These are phyloP conservation scores for Ernsta delagoae DNA, from an alignment of 2,888 invertebrate genomes.

Conservation along the genomic window DNA sequence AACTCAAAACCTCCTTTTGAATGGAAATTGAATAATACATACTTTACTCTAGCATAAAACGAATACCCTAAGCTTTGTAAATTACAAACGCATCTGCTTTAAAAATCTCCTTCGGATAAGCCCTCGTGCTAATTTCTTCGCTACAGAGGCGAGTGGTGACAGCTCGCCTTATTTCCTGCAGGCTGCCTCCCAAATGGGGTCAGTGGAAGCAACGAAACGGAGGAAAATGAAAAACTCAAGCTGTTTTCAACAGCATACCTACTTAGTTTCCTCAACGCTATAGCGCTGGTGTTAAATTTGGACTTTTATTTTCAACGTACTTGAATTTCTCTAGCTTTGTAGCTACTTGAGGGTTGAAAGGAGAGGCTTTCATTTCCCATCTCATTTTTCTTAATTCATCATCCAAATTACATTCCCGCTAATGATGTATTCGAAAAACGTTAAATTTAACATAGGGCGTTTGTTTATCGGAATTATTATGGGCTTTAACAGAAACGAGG, in stretches of 20 bases:
- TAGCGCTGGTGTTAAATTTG: background rate
- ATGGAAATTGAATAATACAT: no score
- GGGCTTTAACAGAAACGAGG: background rate
- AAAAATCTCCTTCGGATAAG: background rate
- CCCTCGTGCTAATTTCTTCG: slow-evolving; percentile 28
- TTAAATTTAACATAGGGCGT: background rate
- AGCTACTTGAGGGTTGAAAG: background rate
- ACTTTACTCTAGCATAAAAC: no score
- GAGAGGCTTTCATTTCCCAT: no score
- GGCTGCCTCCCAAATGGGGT: slow-evolving; percentile 20
- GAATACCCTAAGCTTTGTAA: background rate
- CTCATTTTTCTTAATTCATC: no score
- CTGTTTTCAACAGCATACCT: slow-evolving; percentile 2
- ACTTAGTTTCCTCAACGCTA: slow-evolving; percentile 2
- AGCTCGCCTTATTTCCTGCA: slow-evolving; percentile 16
- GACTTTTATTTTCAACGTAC: slow-evolving; percentile 1
- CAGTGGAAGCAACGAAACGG: slow-evolving; percentile 19
- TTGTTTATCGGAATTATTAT: background rate
- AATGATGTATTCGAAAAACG: background rate
- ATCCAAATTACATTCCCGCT: no score
- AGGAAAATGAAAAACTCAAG: slow-evolving; percentile 6
- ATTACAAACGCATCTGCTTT: background rate
- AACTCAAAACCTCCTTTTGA: no score
- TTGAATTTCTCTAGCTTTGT: background rate
- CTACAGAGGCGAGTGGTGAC: slow-evolving; percentile 1